phyloP scores from a whole-genome alignment of 2,797 vertebrate genomes.

The Hippopotamyrus pictus region DNA sequence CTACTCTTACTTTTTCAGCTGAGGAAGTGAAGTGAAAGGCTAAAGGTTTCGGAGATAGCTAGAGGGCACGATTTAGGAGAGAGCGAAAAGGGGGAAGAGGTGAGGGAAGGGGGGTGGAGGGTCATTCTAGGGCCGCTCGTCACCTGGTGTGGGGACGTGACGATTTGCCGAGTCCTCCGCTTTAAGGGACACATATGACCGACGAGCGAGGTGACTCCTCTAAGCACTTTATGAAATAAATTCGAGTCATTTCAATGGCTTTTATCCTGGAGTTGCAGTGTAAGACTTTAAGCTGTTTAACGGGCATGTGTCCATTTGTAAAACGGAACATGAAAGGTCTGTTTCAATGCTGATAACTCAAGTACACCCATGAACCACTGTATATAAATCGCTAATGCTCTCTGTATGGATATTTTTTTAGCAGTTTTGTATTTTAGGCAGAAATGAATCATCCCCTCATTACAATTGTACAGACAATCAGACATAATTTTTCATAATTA shows the following conservation, averaged over 20 bases:
- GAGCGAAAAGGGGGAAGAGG: background rate
- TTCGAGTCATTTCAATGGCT: conserved; percentile 54
- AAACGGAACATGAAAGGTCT: conserved; percentile 60
- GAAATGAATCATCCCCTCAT: conserved; percentile 48
- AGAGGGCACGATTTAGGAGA: background rate
- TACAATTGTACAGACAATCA: conserved; percentile 57
- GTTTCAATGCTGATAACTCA: conserved; percentile 67
- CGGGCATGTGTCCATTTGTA: conserved; percentile 23
- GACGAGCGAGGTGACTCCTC: conserved; percentile 46
- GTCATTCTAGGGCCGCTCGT: background rate
- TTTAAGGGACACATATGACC: conserved; percentile 32
- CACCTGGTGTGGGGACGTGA: conserved; percentile 18
- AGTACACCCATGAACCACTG: conserved; percentile 58
- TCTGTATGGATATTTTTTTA: conserved; percentile 57
- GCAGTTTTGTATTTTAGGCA: conserved; percentile 48
- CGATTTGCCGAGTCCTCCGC: conserved; percentile 19
- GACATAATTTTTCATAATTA: conserved; percentile 30
- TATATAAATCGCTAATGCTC: conserved; percentile 66
- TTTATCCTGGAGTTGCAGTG: conserved; percentile 61
- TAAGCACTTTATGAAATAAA: conserved; percentile 67
- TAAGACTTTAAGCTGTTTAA: conserved; percentile 51
- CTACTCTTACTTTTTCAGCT: background rate
- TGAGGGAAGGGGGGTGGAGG: background rate
- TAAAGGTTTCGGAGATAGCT: background rate
- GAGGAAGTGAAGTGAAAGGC: background rate